Base-by-base conservation (phyloP, 1,140 invertebrate species). In the Myzus persicae region DNA sequence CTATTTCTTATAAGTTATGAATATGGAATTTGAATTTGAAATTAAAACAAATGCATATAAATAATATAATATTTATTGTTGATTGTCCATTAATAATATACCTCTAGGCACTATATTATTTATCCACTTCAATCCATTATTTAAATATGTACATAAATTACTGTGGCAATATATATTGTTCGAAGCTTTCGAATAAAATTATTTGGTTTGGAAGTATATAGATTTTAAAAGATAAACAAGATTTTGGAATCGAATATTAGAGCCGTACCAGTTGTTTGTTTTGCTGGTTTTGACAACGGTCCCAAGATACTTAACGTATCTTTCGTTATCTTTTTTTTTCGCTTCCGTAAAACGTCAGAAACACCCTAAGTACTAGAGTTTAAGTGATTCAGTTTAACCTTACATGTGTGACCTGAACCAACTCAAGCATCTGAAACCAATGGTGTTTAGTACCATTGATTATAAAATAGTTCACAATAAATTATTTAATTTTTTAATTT, bases 221-320 rank as follows among this genome's bases (percentile, higher is more conserved):
- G 38, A 42, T 90, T 59, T 90, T 90, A 40, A 90, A 90, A 59
- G n/a, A 54, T n/a, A 40, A 42, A 67, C 7, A 90, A 90, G 3
- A 42, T 44, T 90, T 90, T 90, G 11, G 0, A 90, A 67, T 90
- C 31, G 38, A 40, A 90, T 44, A 90, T 90, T 67, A 42, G 38
- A 90, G 51, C 38, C 36, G 51, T 46, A 67, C 38, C 26, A 93
- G 84, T 51, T 38, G 76, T 82, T 82, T 84, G 91, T 84, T 51
- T 54, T 36, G 20, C 76, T 93, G 91, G 36, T 54, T 93, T 93
- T 93, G 91, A 93, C 91, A 93, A 85, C 81, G 81, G 91, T 82
- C 81, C 22, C 81, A 38, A 84, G 54, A 91, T 82, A 91, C 90
- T 82, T 26, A 93, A 48, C 90, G 42, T 82, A 82, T 76, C 44